Evolutionary conservation across 2,888 invertebrate species (phyloP).

Genomic region (Gryllus longicercus): DNA sequence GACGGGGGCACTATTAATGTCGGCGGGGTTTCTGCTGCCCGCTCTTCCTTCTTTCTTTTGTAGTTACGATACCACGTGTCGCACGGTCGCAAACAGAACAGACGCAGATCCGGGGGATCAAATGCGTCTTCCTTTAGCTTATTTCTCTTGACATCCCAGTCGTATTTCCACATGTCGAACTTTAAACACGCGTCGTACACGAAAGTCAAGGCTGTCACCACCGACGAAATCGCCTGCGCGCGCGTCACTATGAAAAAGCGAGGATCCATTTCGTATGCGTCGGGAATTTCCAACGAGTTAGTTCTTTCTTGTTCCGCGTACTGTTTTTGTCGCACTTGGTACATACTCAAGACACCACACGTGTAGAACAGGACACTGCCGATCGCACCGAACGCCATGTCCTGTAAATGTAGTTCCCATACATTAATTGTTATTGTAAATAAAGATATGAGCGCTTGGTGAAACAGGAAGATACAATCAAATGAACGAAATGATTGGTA

Average conservation of each 20-base stretch:
- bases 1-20: too few species aligned
- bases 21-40: too few species aligned
- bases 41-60: too few species aligned
- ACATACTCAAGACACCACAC: background rate
- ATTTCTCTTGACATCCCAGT: background rate
- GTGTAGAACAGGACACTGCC: background rate
- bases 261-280: background rate
- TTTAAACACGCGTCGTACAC: constrained; percentile 7
- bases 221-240: background rate
- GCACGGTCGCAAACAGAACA: background rate
- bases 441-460: too few species aligned
- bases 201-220: background rate
- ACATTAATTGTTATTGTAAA: background rate
- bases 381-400: background rate
- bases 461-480: too few species aligned
- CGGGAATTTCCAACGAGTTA: too few species aligned
- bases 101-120: background rate
- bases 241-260: background rate
- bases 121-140: background rate
- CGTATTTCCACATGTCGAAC: constrained; percentile 7
- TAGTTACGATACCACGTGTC: too few species aligned
- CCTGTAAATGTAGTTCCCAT: background rate
- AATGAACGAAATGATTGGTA: too few species aligned
- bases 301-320: too few species aligned
- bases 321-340: background rate